Percentiles rank a stretch among this genome's conserved stretches.
Evolutionary conservation across 1,140 invertebrate species (phyloP).

Genomic region (Drosophila dunni): DNA sequence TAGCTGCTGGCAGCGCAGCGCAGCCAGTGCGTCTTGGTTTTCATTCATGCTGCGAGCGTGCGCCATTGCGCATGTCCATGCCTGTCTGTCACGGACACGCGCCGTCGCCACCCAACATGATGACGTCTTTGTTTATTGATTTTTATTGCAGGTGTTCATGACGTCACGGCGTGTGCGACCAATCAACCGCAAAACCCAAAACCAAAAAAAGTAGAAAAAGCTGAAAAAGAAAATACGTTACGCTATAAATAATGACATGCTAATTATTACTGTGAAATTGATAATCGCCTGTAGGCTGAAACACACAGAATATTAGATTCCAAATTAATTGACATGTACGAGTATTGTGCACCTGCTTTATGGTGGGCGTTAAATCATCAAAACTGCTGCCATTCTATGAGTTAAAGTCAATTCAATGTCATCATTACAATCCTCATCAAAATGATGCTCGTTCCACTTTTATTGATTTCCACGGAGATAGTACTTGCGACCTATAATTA

Average conservation of each 20-base stretch:
- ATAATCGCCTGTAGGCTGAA: constrained; percentile 38
- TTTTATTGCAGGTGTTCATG: constrained; percentile 30
- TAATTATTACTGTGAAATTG: constrained; percentile 66
- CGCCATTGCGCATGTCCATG: constrained; percentile 60
- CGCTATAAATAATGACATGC: constrained; percentile 67
- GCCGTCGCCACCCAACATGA: constrained; percentile 45
- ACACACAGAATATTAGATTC: constrained; percentile 11
- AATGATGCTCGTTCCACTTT: background rate
- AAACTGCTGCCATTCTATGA: background rate
- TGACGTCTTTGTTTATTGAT: constrained; percentile 81
- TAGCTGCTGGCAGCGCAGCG: background rate
- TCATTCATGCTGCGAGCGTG: constrained; percentile 63
- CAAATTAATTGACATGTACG: background rate
- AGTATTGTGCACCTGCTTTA: background rate
- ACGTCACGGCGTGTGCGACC: constrained; percentile 61
- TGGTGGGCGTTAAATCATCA: background rate
- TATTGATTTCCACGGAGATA: constrained; percentile 3
- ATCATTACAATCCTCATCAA: constrained; percentile 1
- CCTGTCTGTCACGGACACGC: constrained; percentile 37
- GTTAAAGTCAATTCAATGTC: constrained; percentile 20
- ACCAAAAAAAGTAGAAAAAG: background rate
- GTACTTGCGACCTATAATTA: constrained; percentile 38
- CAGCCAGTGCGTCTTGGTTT: constrained; percentile 32
- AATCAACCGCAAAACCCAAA: constrained; percentile 24
- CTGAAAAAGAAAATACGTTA: background rate